Conservation (phyloP, 1,140 invertebrate species). For the Drosophila carrolli region DNA sequence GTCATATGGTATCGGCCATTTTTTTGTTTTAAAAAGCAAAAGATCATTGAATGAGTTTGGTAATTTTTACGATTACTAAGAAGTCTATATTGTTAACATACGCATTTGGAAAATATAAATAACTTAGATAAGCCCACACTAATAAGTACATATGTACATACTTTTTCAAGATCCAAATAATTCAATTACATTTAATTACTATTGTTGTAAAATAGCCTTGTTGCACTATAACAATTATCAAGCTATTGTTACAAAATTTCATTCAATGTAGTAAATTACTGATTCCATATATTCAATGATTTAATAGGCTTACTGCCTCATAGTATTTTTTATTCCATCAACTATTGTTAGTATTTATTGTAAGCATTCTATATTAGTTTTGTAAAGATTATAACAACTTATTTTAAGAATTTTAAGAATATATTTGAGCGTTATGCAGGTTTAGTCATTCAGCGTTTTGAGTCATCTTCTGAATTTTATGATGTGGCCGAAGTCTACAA, state of each 20-base stretch:
- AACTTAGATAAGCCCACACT: not conserved
- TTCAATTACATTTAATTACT: slow-evolving; percentile 14
- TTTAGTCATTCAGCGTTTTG: too few species aligned
- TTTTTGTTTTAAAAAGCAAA: not conserved
- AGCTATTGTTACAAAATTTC: slow-evolving; percentile 23
- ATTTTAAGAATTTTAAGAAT: too few species aligned
- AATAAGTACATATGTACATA: not conserved
- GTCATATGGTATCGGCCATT: not conserved
- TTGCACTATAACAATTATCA: slow-evolving; percentile 23
- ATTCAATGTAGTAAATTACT: slow-evolving; percentile 16
- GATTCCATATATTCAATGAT: slow-evolving; percentile 11
- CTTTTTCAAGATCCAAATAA: slow-evolving; percentile 14
- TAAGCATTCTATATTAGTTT: too few species aligned
- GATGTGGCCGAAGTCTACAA: not conserved
- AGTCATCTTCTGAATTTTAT: not conserved
- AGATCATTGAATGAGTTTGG: too few species aligned
- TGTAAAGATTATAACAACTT: too few species aligned
- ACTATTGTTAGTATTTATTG: not conserved
- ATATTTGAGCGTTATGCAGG: too few species aligned
- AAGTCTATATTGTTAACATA: too few species aligned
- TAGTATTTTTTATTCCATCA: not conserved
- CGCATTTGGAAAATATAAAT: not conserved
- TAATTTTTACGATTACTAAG: too few species aligned
- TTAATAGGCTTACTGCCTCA: not conserved
- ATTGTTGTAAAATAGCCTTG: slow-evolving; percentile 25